A percentile compares a stretch with the other conserved stretches of the same genome.
These are phyloP conservation scores for Gallinago media DNA, from an alignment of 2,113 vertebrate genomes.

Conservation along the genomic window DNA sequence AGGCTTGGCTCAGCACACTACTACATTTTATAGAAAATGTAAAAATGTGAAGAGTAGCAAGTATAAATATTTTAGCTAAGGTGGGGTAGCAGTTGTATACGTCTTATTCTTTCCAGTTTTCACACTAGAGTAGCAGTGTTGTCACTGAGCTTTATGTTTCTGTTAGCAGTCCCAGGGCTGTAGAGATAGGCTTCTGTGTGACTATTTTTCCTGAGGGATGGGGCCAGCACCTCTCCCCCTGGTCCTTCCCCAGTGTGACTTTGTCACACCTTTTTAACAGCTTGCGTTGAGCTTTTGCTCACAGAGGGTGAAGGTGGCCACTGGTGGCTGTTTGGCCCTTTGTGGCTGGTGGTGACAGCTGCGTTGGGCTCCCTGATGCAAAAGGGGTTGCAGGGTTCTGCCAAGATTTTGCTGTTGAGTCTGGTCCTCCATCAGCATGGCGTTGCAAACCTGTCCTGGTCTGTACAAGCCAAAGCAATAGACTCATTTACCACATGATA, in stretches of 20 bases:
- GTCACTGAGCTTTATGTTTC: neutral
- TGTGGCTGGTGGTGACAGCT: no score
- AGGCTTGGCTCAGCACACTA: neutral
- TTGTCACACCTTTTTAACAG: no score
- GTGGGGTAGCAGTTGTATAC: no score
- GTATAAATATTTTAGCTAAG: neutral
- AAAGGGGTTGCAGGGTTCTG: neutral
- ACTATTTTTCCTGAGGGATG: neutral
- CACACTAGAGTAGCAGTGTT: neutral
- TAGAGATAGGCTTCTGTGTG: neutral
- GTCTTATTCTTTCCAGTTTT: neutral
- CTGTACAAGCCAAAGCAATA: neutral
- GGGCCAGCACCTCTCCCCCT: neutral
- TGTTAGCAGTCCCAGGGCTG: neutral
- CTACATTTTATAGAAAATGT: neutral
- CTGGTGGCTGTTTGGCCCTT: neutral
- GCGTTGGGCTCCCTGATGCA: accelerated
- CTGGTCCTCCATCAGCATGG: neutral
- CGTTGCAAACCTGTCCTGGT: neutral
- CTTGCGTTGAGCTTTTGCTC: neutral
- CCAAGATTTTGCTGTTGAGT: neutral
- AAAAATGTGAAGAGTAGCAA: neutral
- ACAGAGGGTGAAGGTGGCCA: neutral
- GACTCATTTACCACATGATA: neutral
- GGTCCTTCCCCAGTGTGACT: neutral